Percentiles rank a stretch among this genome's conserved stretches.
These are phyloP conservation scores for Bucco capensis DNA, from an alignment of 2,113 vertebrate species.

Conservation along the genomic window DNA sequence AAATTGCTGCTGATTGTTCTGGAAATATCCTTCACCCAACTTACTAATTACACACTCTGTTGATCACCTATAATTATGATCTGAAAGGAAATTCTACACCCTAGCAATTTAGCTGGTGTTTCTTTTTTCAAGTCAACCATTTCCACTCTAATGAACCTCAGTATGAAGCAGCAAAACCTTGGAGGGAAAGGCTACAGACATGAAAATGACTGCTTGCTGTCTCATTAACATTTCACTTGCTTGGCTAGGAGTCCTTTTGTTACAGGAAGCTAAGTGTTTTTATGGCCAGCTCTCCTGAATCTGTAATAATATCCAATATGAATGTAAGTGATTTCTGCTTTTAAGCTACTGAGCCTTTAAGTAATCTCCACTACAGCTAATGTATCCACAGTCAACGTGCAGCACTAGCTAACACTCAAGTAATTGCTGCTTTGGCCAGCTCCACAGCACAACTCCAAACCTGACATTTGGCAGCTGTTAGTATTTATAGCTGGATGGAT, in stretches of 20 bases:
- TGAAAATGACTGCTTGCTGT: conserved; percentile 44
- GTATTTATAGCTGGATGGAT: background rate
- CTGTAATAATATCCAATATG: conserved; percentile 52
- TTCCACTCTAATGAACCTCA: conserved; percentile 37
- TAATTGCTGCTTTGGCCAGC: conserved; percentile 44
- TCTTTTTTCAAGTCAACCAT: conserved; percentile 25
- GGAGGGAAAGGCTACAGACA: conserved; percentile 14
- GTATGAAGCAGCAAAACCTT: conserved; percentile 30
- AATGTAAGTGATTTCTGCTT: conserved; percentile 54
- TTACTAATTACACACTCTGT: conserved; percentile 57
- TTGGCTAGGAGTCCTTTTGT: conserved; percentile 48
- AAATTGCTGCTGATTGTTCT: conserved; percentile 52
- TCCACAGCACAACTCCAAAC: background rate
- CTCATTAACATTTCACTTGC: conserved; percentile 62
- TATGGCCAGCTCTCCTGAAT: conserved; percentile 44
- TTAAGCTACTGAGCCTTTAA: conserved; percentile 51
- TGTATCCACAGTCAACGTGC: conserved; percentile 6
- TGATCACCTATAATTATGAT: conserved; percentile 51
- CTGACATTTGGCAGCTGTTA: conserved; percentile 23
- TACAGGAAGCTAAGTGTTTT: conserved; percentile 64
- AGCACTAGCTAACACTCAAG: conserved; percentile 30
- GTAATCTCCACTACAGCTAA: conserved; percentile 45
- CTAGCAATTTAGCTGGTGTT: background rate
- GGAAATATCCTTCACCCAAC: conserved; percentile 31
- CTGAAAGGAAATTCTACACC: conserved; percentile 37